Percentiles rank a stretch among this genome's conserved stretches.
These are phyloP conservation scores for Crocidura indochinensis DNA, from an alignment of 2,797 vertebrate species.

Conservation along the genomic window DNA sequence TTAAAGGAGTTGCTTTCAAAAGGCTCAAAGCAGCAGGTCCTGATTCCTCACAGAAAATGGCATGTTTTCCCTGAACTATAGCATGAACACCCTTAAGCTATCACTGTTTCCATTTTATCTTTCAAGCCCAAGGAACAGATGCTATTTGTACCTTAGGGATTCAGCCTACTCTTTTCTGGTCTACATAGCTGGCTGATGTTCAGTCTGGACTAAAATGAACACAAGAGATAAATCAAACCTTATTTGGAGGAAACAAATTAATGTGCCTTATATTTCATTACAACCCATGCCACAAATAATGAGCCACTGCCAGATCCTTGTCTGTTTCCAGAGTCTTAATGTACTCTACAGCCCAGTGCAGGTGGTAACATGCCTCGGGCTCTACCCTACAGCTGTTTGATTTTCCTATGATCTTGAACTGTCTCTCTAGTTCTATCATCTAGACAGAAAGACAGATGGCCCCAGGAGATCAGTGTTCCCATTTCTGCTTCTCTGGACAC, in stretches of 20 bases:
- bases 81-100: neutral
- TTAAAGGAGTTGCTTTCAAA: neutral
- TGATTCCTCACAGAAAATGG: neutral
- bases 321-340: conserved; percentile 29
- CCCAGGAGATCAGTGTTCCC: conserved; percentile 61
- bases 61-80: neutral
- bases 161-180: conserved; percentile 29
- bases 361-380: conserved; percentile 54
- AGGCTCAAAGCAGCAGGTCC: neutral
- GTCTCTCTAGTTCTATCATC: conserved; percentile 47
- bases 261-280: conserved; percentile 63
- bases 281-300: neutral
- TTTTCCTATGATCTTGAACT: conserved; percentile 66
- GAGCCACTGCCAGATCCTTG: conserved; percentile 7
- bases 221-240: conserved; percentile 28
- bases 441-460: conserved; percentile 58
- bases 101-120: neutral
- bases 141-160: conserved; percentile 50
- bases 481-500: conserved; percentile 51
- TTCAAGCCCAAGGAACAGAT: conserved; percentile 53
- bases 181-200: conserved; percentile 27
- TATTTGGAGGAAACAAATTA: conserved; percentile 55
- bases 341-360: neutral
- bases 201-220: conserved; percentile 63
- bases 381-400: conserved; percentile 52